Evolutionary conservation across 2,888 invertebrate genomes (phyloP), one percentile per base, ranked within the genome.

Genomic region (Cerceris ruficornis): DNA sequence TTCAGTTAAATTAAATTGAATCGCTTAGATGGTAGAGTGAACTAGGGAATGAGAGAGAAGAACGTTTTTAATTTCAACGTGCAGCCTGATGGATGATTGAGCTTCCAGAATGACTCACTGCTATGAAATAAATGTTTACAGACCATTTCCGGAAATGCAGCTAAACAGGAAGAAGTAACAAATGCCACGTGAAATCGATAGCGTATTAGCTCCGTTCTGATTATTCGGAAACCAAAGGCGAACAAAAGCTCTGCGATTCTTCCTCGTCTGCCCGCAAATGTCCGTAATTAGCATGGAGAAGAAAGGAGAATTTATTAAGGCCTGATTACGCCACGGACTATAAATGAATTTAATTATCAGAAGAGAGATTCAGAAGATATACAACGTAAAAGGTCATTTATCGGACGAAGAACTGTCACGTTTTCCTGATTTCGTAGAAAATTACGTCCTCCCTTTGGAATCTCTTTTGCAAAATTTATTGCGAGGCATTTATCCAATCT

Each of bases 1-100:
- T 54, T 43, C 60, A 74, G 66, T 74, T 67, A 62, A 75, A 75
- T 75, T 75, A 76, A 70, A 75, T 52, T 61, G 43, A 50, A 58
- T 61, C 69, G 57, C 65, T 77, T 55, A 17, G 49, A 60, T 50
- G 13, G 13, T 13, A 28, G 6, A 17, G 5, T 7, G n/a, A 43
- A n/a, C 7, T 13, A 28, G 52, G 28, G 41, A 15, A 9, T 49
- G 55, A 66, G 46, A 15, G n/a, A 9, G 62, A 41, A 15, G n/a
- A 15, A 50, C 69, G 62, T 74, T 69, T 74, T 64, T 64, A 64
- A 74, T 74, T 73, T 64, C 59, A 52, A 39, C 58, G 52, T 59
- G 43, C 11, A 49, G 11, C 59, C 52, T 50, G 58, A n/a, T 11
- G 11, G 50, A 13, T n/a, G 13, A 39, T 55, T 58, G 60, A 9